phyloP scores from a whole-genome alignment of 2,797 vertebrate species.

The Bradypodion pumilum region DNA sequence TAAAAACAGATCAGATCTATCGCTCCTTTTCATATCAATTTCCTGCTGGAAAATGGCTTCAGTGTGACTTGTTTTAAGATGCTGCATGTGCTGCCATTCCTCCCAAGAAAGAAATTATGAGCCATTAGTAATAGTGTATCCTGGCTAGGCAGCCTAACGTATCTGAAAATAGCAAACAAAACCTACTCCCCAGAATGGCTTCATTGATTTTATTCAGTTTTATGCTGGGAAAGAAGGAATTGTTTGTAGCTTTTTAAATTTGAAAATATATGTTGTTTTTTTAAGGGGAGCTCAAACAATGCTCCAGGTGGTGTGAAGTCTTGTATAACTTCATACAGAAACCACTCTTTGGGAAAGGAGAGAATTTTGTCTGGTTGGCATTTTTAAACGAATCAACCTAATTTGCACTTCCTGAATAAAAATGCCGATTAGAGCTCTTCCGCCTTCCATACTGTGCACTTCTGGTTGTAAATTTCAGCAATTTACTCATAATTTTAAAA shows the following conservation, averaged over 20 bases:
- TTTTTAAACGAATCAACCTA: background rate
- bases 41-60: constrained; percentile 23
- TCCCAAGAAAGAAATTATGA: constrained; percentile 46
- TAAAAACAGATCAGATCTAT: too few relatives aligned
- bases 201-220: constrained; percentile 59
- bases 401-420: background rate
- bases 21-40: background rate
- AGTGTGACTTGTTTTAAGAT: constrained; percentile 51
- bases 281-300: background rate
- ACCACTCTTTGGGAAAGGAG: background rate
- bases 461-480: background rate
- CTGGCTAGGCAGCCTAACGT: constrained; percentile 64
- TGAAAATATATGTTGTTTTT: background rate
- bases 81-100: constrained; percentile 49
- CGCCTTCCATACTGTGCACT: background rate
- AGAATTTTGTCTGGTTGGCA: background rate
- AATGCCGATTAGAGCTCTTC: background rate
- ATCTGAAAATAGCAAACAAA: constrained; percentile 61
- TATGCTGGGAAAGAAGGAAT: constrained; percentile 35
- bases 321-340: background rate
- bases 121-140: constrained; percentile 60
- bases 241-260: too few relatives aligned
- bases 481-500: too few relatives aligned
- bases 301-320: background rate
- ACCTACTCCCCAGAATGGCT: constrained; percentile 41